Percentiles rank a stretch among this genome's conserved stretches.
These are phyloP conservation scores for Cynopterus sphinx DNA, from an alignment of 2,797 vertebrate genomes.

Conservation along the genomic window DNA sequence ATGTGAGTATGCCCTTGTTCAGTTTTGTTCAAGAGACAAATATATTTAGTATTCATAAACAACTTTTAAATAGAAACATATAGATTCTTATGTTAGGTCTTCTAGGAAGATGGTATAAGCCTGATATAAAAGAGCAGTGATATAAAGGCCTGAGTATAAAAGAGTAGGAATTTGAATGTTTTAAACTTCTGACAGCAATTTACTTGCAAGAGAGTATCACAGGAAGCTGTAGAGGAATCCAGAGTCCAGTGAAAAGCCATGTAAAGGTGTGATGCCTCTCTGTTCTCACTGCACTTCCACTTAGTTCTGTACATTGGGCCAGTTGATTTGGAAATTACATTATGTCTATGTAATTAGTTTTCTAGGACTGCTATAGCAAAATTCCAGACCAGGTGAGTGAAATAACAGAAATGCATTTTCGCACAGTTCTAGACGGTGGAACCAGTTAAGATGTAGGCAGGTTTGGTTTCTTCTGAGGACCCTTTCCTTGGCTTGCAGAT, in stretches of 20 bases:
- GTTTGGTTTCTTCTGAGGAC: background rate
- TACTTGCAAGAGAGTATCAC: background rate
- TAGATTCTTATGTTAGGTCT: background rate
- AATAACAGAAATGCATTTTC: slow-evolving; percentile 12
- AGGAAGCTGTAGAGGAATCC: background rate
- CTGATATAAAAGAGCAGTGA: background rate
- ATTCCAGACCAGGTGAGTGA: background rate
- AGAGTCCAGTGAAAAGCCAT: background rate
- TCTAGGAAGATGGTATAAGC: background rate
- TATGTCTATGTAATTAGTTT: background rate
- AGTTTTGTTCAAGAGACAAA: slow-evolving; percentile 16
- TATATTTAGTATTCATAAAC: background rate
- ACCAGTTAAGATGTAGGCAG: background rate
- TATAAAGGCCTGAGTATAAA: slow-evolving; percentile 25
- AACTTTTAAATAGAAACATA: background rate
- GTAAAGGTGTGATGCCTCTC: background rate
- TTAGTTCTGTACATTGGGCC: background rate
- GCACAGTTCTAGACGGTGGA: background rate
- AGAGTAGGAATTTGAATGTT: background rate
- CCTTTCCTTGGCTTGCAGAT: background rate
- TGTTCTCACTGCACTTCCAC: background rate
- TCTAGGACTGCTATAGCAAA: background rate
- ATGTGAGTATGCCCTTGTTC: background rate
- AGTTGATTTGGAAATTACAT: background rate
- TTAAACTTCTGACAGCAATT: background rate